phyloP scores from a whole-genome alignment of 2,113 vertebrate genomes.

The Mesitornis unicolor region DNA sequence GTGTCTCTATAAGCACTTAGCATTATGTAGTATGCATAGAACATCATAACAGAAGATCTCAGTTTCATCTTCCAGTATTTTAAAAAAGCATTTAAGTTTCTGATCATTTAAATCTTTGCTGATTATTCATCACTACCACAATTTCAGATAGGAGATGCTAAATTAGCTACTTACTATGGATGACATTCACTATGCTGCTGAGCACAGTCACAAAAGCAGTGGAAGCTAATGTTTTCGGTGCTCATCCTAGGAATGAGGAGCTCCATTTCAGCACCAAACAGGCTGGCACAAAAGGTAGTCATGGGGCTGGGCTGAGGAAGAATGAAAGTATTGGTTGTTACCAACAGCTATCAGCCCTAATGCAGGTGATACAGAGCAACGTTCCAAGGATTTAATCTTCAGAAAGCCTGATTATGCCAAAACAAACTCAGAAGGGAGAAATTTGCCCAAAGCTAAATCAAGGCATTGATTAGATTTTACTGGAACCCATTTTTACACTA shows the following conservation, averaged over 20 bases:
- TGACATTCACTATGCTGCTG: background rate
- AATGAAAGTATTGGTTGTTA: fast-evolving
- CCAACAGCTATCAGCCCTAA: background rate
- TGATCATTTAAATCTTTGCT: background rate
- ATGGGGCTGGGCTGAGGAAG: background rate
- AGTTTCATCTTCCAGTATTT: background rate
- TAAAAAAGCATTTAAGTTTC: background rate
- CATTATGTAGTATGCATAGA: background rate
- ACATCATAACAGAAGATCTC: background rate
- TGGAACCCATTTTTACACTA: background rate
- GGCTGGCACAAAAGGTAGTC: background rate
- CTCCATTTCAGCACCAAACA: background rate
- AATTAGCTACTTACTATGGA: slow-evolving; percentile 43
- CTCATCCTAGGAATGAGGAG: background rate
- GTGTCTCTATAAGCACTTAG: background rate
- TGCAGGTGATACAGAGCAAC: background rate
- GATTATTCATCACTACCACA: slow-evolving; percentile 29
- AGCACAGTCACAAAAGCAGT: background rate
- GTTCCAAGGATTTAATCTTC: background rate
- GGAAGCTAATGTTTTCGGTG: background rate
- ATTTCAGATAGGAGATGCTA: slow-evolving; percentile 18
- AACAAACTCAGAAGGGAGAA: background rate
- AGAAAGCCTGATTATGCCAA: background rate
- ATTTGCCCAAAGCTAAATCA: background rate
- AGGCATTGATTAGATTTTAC: background rate